A percentile compares a stretch with the other conserved stretches of the same genome.
These are phyloP conservation scores for Sparus aurata DNA, from an alignment of 2,797 vertebrate species.

Conservation along the genomic window DNA sequence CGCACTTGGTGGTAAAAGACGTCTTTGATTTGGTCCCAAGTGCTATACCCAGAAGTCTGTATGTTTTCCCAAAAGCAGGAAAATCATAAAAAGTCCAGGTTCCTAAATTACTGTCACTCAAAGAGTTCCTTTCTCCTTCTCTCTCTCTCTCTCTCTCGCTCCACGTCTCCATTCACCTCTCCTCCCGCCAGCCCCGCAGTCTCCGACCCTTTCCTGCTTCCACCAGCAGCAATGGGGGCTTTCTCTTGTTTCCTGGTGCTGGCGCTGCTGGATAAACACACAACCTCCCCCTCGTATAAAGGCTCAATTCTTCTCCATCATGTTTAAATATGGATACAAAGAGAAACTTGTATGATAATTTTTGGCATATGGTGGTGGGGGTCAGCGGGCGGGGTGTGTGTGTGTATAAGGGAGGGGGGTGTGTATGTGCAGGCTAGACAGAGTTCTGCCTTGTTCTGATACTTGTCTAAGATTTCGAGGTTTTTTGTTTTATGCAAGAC, in stretches of 20 bases:
- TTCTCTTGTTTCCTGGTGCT: constrained; percentile 86
- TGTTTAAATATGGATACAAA: constrained; percentile 90
- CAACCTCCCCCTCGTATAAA: constrained; percentile 84
- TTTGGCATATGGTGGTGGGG: constrained; percentile 86
- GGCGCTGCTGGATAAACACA: constrained; percentile 87
- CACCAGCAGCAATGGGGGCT: constrained; percentile 83
- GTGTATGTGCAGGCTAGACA: constrained; percentile 72
- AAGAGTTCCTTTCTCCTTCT: constrained; percentile 83
- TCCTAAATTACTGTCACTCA: constrained; percentile 88
- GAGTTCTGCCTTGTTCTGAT: constrained; percentile 86
- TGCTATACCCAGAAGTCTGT: constrained; percentile 65
- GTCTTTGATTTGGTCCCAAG: constrained; percentile 75
- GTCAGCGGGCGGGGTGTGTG: constrained; percentile 68
- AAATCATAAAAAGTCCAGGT: constrained; percentile 82
- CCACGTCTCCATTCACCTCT: constrained; percentile 71
- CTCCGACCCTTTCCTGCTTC: constrained; percentile 81
- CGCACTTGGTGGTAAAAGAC: constrained; percentile 67
- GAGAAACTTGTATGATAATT: constrained; percentile 90
- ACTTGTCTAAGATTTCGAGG: constrained; percentile 76
- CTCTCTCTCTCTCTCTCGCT: constrained; percentile 35
- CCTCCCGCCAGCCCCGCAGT: constrained; percentile 70
- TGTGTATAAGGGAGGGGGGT: constrained; percentile 32
- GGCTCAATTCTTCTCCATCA: constrained; percentile 87
- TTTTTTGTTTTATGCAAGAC: constrained; percentile 76
- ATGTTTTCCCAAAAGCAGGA: constrained; percentile 84